A percentile compares a stretch with the other conserved stretches of the same genome.
Evolutionary conservation across 2,797 vertebrate genomes (phyloP).

Genomic region (Sebastes glaucus): DNA sequence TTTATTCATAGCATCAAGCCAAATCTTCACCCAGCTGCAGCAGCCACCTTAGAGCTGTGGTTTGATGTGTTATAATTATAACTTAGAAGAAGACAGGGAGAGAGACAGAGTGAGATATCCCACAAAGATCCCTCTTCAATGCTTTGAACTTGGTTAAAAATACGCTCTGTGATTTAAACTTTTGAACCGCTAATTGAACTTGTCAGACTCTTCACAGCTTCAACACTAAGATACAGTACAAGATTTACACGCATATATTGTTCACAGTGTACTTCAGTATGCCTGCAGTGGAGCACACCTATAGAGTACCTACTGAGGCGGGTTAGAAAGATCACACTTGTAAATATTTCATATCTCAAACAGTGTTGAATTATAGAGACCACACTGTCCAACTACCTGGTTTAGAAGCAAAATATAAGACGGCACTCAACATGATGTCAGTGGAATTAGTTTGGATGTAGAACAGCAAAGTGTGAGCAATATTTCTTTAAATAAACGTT

Average conservation of each 20-base stretch:
- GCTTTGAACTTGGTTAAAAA: slow-evolving; percentile 45
- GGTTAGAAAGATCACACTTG: slow-evolving; percentile 37
- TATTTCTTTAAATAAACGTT: not conserved
- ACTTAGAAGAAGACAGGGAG: not conserved
- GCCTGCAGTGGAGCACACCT: slow-evolving; percentile 16
- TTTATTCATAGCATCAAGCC: slow-evolving; percentile 29
- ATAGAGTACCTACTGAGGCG: slow-evolving; percentile 12
- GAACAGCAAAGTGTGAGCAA: not conserved
- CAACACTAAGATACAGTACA: not conserved
- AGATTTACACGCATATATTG: not conserved
- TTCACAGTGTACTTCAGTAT: not conserved
- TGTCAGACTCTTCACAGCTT: slow-evolving; percentile 23
- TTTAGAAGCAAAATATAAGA: slow-evolving; percentile 19
- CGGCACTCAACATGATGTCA: not conserved
- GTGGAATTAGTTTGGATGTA: not conserved
- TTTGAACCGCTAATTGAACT: slow-evolving; percentile 49
- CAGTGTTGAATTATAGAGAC: slow-evolving; percentile 50
- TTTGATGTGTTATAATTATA: slow-evolving; percentile 51
- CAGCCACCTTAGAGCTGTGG: slow-evolving; percentile 6
- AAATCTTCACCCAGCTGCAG: slow-evolving; percentile 20
- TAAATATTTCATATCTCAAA: slow-evolving; percentile 67
- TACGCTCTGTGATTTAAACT: slow-evolving; percentile 42
- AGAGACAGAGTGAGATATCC: not conserved
- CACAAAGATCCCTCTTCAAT: slow-evolving; percentile 27
- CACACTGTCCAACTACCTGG: slow-evolving; percentile 14